Base-by-base conservation (phyloP, 1,140 invertebrate genomes). In the Zaprionus camerounensis region DNA sequence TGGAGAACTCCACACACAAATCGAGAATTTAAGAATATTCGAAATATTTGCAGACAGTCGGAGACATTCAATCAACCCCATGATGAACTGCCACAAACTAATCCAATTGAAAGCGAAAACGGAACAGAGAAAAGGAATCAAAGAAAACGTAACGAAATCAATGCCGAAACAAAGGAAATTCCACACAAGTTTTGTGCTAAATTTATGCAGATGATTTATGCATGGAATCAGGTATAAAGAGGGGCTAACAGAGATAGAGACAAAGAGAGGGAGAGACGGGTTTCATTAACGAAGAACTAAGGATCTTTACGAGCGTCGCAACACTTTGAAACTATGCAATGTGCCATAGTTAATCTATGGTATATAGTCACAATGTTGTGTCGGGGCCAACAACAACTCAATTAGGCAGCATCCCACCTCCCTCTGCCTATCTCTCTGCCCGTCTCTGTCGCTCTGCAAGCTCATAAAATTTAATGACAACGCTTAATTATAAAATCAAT, bases 401-500 rank as follows among this genome's bases (percentile, higher is more conserved):
- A 88, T 88, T 88, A 88, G 82, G 72, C 61, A 55, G 41, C 44
- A 41, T n/a, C 11, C 57, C 26, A 28, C 38, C 66, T 31, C 36
- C 9, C 20, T 12, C 11, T 13, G 49, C 17, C 20, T 56, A 28
- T 12, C 58, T 28, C 28, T 58, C 56, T 61, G 15, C 38, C 64
- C 36, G 20, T 36, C 12, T 24, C 49, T 24, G 2, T 66, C 20
- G 11, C 20, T 62, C 49, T 49, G 31, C 59, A 59, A 78, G 61
- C 61, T 82, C 87, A 78, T 91, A 91, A 91, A 91, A 91, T 91
- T 91, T 91, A 91, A 91, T 91, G 88, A 91, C 83, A 88, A 91
- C 83, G 88, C 88, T 91, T 91, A 91, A 91, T 91, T 91, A 91
- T 82, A 91, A 91, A 91, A 91, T 91, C 88, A 91, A 91, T 91